Base-by-base conservation (phyloP, 2,113 vertebrate species). In the Sterrhoptilus dennistouni region DNA sequence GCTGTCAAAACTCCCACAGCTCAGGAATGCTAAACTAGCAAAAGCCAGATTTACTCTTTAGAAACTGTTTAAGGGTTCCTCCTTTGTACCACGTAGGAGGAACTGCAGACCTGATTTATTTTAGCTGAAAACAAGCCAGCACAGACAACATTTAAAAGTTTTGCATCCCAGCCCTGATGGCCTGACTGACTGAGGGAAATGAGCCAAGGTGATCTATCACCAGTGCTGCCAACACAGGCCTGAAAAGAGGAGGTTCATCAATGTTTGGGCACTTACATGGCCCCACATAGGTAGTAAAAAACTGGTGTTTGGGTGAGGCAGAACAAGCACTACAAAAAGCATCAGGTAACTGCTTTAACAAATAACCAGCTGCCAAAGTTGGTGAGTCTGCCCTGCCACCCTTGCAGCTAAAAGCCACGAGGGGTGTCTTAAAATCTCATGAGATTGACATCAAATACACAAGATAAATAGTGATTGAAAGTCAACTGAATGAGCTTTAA, bases 1-100 rank as follows among this genome's bases (percentile, higher is more conserved):
- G 20, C 50, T 93, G 63, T 52, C 83, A 83, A 65, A 80, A 72
- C 79, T 83, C 83, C 61, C 71, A 69, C 82, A 63, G 66, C 38
- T 85, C 54, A 84, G 93, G 75, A 95, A 94, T 81, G 89, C 53
- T 86, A 81, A 83, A 70, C 63, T 25, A 47, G 83, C 50, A 88
- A 80, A 94, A 93, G 12, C 1, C 35, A 49, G 45, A 64, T 90
- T 69, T 36, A 74, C 27, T 56, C 53, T 76, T 61, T 54, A 85
- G 70, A 80, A 91, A 50, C 50, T 36, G 28, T 74, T 40, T 25
- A 56, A 87, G 13, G 64, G 54, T 69, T 89, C 59, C 87, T 96
- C 81, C 82, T 94, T 61, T 68, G 49, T 71, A 35, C 54, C 54
- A 42, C 0, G 56, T 66, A 89, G 89, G 89, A 93, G 78, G 78